Percentiles rank a stretch among this genome's conserved stretches.
phyloP scores from a whole-genome alignment of 2,797 vertebrate species.

The Aldrovandia affinis region DNA sequence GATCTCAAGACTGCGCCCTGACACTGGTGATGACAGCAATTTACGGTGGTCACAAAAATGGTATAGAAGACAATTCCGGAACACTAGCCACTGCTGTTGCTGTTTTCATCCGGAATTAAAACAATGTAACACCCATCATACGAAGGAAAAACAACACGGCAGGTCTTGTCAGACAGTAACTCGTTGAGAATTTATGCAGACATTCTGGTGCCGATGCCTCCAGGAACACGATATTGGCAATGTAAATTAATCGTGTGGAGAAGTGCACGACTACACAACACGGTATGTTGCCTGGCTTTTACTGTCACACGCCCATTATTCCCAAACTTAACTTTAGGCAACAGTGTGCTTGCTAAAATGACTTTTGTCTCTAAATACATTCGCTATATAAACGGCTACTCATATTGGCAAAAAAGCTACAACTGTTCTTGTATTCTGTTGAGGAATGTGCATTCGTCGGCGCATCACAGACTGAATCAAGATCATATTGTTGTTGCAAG shows the following conservation, averaged over 20 bases:
- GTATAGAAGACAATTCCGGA: not conserved
- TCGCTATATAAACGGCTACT: not conserved
- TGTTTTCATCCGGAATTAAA: slow-evolving; percentile 1
- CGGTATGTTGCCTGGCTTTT: slow-evolving; percentile 5
- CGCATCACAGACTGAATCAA: too few species aligned
- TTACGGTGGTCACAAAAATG: not conserved
- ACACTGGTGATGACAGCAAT: not conserved
- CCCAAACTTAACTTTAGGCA: not conserved
- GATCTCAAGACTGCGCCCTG: too few species aligned
- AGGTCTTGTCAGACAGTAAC: not conserved
- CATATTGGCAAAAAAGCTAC: not conserved
- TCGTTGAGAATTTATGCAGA: not conserved
- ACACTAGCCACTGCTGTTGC: not conserved
- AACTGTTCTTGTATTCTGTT: too few species aligned
- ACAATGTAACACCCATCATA: not conserved
- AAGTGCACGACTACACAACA: not conserved
- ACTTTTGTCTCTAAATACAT: not conserved
- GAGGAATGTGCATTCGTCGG: too few species aligned
- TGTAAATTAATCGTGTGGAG: not conserved
- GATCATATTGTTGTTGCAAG: too few species aligned
- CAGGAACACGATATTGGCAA: not conserved
- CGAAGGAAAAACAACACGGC: not conserved
- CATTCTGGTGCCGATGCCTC: not conserved
- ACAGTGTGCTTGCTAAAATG: not conserved
- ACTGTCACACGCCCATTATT: not conserved